phyloP scores from a whole-genome alignment of 2,888 invertebrate species.

The Cremastinae sp. region DNA sequence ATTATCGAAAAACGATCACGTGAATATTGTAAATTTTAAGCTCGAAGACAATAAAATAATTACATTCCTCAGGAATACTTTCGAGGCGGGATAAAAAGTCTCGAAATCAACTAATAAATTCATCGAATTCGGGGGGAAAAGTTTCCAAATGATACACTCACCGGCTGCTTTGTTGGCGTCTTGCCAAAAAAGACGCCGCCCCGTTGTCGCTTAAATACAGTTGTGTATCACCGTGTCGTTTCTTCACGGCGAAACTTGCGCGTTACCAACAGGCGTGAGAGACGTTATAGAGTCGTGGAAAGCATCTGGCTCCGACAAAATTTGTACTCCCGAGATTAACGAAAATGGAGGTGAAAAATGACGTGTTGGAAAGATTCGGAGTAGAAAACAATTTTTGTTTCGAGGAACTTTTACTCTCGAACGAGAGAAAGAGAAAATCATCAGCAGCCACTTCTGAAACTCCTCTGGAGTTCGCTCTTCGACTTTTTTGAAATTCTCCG shows the following conservation, averaged over 20 bases:
- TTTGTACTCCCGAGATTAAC: constrained; percentile 37
- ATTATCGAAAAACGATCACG: too few relatives aligned
- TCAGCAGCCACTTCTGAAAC: too few relatives aligned
- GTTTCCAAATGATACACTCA: constrained; percentile 19
- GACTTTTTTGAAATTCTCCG: too few relatives aligned
- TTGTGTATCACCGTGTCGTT: constrained; percentile 19
- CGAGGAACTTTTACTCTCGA: too few relatives aligned
- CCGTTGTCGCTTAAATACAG: not conserved
- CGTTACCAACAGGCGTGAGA: constrained; percentile 56
- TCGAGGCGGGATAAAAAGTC: constrained; percentile 9
- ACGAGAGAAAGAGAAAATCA: too few relatives aligned
- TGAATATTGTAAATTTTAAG: too few relatives aligned
- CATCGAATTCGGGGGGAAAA: constrained; percentile 7
- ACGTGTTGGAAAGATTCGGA: constrained; percentile 8
- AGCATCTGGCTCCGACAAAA: constrained; percentile 57
- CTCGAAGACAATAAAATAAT: too few relatives aligned
- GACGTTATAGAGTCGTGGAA: constrained; percentile 48
- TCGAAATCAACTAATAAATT: constrained; percentile 8
- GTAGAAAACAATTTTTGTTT: constrained; percentile 21
- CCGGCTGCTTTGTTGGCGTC: constrained; percentile 27
- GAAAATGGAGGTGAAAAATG: constrained; percentile 20
- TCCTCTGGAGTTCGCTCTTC: too few relatives aligned
- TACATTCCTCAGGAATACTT: too few relatives aligned
- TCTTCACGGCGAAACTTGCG: constrained; percentile 39
- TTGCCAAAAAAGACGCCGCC: constrained; percentile 17